Evolutionary conservation across 2,113 vertebrate species (phyloP).

Genomic region (Oreocharis arfaki): DNA sequence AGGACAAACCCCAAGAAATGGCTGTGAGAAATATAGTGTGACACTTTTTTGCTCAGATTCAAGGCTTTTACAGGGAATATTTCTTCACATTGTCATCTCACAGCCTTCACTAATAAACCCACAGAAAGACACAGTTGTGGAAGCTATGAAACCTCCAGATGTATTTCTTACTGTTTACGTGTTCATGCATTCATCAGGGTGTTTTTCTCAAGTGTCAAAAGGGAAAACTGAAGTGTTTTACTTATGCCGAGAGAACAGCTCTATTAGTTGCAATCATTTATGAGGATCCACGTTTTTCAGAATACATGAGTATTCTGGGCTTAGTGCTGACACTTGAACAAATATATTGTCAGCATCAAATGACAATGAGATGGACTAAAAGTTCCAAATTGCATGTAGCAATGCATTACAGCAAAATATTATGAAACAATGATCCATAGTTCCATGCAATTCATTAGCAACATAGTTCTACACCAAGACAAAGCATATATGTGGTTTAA

Average conservation of each 20-base stretch:
- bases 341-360: background rate
- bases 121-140: background rate
- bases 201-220: background rate
- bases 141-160: slow-evolving; percentile 32
- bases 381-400: background rate
- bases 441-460: background rate
- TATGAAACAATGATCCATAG: background rate
- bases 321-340: background rate
- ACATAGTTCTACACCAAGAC: background rate
- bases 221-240: background rate
- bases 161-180: background rate
- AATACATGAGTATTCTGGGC: background rate
- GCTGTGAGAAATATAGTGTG: background rate
- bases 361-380: background rate
- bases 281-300: background rate
- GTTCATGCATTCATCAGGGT: background rate
- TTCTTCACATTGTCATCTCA: background rate
- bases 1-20: background rate
- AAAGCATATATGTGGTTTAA: background rate
- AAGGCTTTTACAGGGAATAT: background rate
- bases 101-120: background rate
- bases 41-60: background rate
- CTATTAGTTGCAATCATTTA: background rate
- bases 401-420: background rate
- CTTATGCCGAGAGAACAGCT: background rate